A percentile compares a stretch with the other conserved stretches of the same genome.
Evolutionary conservation across 2,888 invertebrate species (phyloP).

Genomic region (Eristalinus sepulchralis): DNA sequence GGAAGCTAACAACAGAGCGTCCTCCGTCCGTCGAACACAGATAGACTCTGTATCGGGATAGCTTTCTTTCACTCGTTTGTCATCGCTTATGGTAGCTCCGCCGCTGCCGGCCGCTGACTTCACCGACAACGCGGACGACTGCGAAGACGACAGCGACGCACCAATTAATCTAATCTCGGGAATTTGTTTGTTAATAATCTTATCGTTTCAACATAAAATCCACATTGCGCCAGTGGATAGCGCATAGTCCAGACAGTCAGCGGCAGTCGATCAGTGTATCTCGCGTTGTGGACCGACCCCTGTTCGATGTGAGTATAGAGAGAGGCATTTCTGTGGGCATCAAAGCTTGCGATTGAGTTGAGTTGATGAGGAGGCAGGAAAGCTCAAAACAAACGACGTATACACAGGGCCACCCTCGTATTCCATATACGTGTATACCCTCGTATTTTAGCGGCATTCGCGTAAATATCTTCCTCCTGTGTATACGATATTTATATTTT

Average conservation of each 20-base stretch:
- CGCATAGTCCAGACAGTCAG: conserved; percentile 39
- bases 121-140: neutral
- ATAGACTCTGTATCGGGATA: conserved; percentile 17
- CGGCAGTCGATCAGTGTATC: conserved; percentile 44
- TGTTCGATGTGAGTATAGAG: conserved; percentile 23
- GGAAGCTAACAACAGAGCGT: conserved; percentile 53
- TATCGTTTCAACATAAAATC: conserved; percentile 51
- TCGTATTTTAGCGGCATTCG: conserved; percentile 57
- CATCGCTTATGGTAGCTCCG: conserved; percentile 44
- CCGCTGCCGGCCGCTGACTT: conserved; percentile 1
- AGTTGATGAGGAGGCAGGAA: conserved; percentile 21
- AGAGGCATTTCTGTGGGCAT: neutral
- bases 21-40: conserved; percentile 19
- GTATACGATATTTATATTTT: conserved; percentile 65
- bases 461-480: conserved; percentile 68
- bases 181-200: conserved; percentile 63
- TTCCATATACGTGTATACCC: conserved; percentile 60
- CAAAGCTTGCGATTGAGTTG: conserved; percentile 22
- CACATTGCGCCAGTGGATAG: conserved; percentile 64
- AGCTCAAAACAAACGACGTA: conserved; percentile 54
- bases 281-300: conserved; percentile 25
- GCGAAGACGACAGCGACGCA: conserved; percentile 43
- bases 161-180: conserved; percentile 68
- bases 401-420: conserved; percentile 65
- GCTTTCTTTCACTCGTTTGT: conserved; percentile 59